These are phyloP conservation scores for Phoebastria nigripes DNA, from an alignment of 2,797 vertebrate genomes.

Conservation along the genomic window DNA sequence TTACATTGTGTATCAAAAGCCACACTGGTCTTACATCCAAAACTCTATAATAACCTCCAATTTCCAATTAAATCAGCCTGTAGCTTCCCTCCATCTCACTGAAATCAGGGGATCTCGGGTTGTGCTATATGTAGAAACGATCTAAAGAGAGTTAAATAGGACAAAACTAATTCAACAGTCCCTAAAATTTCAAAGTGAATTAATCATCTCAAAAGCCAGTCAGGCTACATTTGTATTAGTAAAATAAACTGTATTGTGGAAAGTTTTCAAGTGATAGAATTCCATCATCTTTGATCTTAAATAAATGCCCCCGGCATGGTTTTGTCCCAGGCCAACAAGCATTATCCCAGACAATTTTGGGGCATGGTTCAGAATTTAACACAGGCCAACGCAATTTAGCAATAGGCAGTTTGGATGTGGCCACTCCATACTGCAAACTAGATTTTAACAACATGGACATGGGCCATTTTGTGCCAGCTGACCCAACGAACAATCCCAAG, in stretches of 20 bases:
- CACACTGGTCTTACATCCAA: not conserved
- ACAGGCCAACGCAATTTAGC: not conserved
- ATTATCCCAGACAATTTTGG: not conserved
- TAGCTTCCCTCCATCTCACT: not conserved
- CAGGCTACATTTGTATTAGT: not conserved
- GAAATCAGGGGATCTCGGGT: not conserved
- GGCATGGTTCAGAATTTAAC: not conserved
- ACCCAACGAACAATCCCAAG: not conserved
- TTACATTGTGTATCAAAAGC: not conserved
- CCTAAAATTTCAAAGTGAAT: not conserved
- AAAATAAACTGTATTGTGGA: not conserved
- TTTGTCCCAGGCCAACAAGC: not conserved
- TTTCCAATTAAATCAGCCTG: not conserved
- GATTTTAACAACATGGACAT: not conserved
- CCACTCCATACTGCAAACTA: not conserved
- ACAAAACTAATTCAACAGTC: not conserved
- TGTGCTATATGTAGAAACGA: not conserved
- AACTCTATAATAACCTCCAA: not conserved
- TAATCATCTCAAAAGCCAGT: not conserved
- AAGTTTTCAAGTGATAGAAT: not conserved
- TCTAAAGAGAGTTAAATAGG: not conserved
- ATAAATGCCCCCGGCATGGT: not conserved
- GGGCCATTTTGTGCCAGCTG: not conserved
- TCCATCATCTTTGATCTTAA: not conserved
- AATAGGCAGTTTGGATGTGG: not conserved